These are phyloP conservation scores for Stenichneumon culpator DNA, from an alignment of 2,888 invertebrate species.

Conservation along the genomic window DNA sequence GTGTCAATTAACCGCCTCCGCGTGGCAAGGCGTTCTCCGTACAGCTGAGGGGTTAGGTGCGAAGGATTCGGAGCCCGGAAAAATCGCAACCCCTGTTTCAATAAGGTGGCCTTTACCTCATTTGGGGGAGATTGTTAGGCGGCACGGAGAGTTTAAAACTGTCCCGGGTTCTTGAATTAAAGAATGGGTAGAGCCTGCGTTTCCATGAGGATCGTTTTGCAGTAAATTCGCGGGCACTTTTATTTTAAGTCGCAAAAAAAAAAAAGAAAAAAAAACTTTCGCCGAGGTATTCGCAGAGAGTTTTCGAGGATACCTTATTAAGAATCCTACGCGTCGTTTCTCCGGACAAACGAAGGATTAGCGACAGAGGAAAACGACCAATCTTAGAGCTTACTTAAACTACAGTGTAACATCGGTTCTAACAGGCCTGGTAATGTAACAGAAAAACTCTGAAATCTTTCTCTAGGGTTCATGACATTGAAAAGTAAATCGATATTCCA, in stretches of 20 bases:
- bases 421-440: too few species aligned
- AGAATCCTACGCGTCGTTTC: constrained; percentile 27
- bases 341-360: too few species aligned
- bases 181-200: constrained; percentile 57
- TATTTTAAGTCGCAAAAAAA: constrained; percentile 62
- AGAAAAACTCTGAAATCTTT: too few species aligned
- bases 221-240: constrained; percentile 79
- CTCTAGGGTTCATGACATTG: too few species aligned
- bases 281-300: constrained; percentile 4
- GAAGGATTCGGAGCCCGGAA: constrained; percentile 77
- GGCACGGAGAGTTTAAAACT: constrained; percentile 83
- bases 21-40: constrained; percentile 47
- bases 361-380: too few species aligned
- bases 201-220: constrained; percentile 80
- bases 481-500: too few species aligned
- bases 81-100: constrained; percentile 85
- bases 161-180: constrained; percentile 73
- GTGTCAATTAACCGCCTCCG: constrained; percentile 85
- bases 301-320: constrained; percentile 22
- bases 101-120: constrained; percentile 85
- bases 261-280: background rate
- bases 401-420: too few species aligned
- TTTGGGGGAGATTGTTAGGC: constrained; percentile 84
- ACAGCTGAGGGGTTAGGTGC: constrained; percentile 53
- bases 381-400: too few species aligned